Base-by-base conservation (phyloP, 2,888 invertebrate genomes). In the Anthophora plumipes region DNA sequence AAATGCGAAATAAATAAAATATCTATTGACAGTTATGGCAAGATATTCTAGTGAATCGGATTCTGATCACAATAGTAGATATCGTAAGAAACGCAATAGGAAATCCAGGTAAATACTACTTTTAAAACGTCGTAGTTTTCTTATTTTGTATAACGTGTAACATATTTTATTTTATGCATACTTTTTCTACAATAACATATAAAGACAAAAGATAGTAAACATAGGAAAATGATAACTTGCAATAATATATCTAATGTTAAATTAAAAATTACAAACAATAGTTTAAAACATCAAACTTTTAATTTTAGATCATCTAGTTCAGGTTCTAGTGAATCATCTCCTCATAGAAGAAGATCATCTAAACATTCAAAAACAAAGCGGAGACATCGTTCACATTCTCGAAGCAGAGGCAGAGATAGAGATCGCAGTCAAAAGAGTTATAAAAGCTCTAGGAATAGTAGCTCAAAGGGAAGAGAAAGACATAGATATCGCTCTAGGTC, bases 41-140 rank as follows among this genome's bases (percentile, higher is more conserved):
- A 90, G 90, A 73, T 93, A 93, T 84, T 93, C 93, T 2, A 91
- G 92, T 48, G 93, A 93, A 60, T 93, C 93, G 0, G 93, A 92
- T 74, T 93, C 92, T 0, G 93, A 93, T 85, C 85, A 90, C 8
- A 92, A 90, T 70, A 89, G 82, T 70, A 91, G 89, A 70, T 89
- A 93, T 81, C 88, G 92, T 57, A 89, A 88, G 17, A 92, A 88
- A 84, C 89, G 91, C 81, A 86, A 87, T 59, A 87, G 89, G 72
- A 88, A 88, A 82, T 88, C 88, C 5, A 86, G 88, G 88, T 85
- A 78, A 73, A 61, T 57, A 64, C 5, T 1, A 54, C n/a, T 39
- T 70, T 31, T 8, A 17, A 69, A 57, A 25, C 8, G 22, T 48
- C 31, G 9, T 43, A 20, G 54, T 52, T 31, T n/a, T n/a, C n/a